Conservation (phyloP, 2,888 invertebrate genomes). For the Gastrophysa polygoni region DNA sequence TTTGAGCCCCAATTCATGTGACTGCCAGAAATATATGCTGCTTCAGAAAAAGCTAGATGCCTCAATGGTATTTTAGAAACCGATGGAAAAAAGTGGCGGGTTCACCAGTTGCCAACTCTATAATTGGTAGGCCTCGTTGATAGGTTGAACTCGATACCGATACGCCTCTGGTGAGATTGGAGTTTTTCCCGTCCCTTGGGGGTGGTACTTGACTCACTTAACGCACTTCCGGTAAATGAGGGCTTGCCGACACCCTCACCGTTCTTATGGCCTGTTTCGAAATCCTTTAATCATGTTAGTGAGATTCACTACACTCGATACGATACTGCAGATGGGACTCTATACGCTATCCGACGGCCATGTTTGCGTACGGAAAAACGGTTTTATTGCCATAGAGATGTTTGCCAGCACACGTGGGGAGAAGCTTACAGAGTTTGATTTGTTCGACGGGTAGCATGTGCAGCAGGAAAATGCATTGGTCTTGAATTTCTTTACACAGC, state of each 20-base stretch:
- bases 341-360: not conserved
- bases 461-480: no score
- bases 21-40: no score
- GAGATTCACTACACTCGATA: slow-evolving; percentile 35
- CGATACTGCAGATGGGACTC: slow-evolving; percentile 29
- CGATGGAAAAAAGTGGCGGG: no score
- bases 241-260: slow-evolving; percentile 43
- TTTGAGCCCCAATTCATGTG: no score
- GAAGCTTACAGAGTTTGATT: not conserved
- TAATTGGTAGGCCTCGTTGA: no score
- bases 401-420: not conserved
- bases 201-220: slow-evolving; percentile 38
- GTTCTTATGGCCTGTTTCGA: slow-evolving; percentile 43
- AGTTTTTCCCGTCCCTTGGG: slow-evolving; percentile 28
- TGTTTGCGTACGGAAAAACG: slow-evolving; percentile 15
- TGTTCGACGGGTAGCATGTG: not conserved
- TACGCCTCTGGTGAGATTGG: slow-evolving; percentile 20
- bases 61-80: no score
- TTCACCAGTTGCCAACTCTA: no score
- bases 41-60: no score
- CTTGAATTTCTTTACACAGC: no score
- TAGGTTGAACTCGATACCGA: no score
- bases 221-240: slow-evolving; percentile 49
- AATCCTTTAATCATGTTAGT: slow-evolving; percentile 50
- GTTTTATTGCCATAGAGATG: slow-evolving; percentile 15